Evolutionary conservation across 2,888 invertebrate species (phyloP).

Genomic region (Loripinus fragilis): DNA sequence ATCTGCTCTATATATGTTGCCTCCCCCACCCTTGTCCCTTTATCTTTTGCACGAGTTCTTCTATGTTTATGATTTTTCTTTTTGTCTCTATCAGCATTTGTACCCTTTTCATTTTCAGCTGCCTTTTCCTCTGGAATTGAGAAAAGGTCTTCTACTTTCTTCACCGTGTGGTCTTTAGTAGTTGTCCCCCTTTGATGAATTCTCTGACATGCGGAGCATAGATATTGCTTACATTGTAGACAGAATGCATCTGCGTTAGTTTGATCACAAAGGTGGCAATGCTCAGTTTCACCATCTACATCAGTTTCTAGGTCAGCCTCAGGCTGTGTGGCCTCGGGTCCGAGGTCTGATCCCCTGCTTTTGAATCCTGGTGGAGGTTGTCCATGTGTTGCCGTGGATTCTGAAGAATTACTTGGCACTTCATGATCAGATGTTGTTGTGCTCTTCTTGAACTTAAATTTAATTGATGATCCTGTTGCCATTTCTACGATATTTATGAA

Average conservation of each 20-base stretch:
- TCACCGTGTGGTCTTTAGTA: neutral
- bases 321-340: neutral
- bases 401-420: too few relatives aligned
- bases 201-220: neutral
- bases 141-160: neutral
- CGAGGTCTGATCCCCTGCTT: too few relatives aligned
- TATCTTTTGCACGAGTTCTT: neutral
- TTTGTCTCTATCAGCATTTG: neutral
- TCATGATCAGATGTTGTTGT: too few relatives aligned
- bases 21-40: neutral
- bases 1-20: conserved; percentile 7
- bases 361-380: neutral
- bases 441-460: too few relatives aligned
- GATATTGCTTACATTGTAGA: neutral
- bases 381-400: neutral
- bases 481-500: too few relatives aligned
- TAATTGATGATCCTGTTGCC: too few relatives aligned
- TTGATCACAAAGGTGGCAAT: neutral
- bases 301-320: neutral
- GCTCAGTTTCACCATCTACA: neutral
- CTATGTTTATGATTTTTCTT: neutral
- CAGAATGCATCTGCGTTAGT: neutral
- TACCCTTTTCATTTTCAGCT: neutral
- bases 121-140: neutral
- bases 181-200: conserved; percentile 10